A percentile compares a stretch with the other conserved stretches of the same genome.
Conservation (phyloP, 2,113 vertebrate genomes). For the Gopherus flavomarginatus region DNA sequence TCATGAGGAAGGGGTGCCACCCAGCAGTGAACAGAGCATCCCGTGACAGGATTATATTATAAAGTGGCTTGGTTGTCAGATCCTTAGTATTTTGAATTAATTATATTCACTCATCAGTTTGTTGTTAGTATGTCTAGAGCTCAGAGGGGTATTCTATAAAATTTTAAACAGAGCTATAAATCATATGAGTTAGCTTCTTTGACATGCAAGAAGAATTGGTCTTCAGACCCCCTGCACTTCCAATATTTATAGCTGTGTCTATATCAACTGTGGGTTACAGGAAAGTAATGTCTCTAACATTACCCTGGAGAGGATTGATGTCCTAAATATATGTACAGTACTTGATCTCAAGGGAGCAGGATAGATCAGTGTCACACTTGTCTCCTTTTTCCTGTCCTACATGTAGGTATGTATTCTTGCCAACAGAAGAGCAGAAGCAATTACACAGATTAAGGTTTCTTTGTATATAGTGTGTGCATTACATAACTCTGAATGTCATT, state of each 20-base stretch:
- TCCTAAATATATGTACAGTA: fast-evolving
- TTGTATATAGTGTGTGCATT: not conserved
- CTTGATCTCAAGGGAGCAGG: fast-evolving
- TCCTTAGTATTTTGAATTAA: not conserved
- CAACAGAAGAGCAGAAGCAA: fast-evolving
- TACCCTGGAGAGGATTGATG: fast-evolving
- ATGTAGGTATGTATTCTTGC: fast-evolving
- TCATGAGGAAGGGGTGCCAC: not conserved
- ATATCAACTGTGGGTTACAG: fast-evolving
- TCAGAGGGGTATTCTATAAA: not conserved
- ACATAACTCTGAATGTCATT: fast-evolving
- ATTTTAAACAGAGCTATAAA: not conserved
- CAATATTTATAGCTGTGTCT: not conserved
- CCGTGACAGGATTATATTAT: not conserved
- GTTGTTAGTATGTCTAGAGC: not conserved
- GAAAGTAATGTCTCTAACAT: not conserved
- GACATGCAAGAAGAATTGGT: not conserved
- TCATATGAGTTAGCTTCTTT: not conserved
- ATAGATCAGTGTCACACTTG: fast-evolving
- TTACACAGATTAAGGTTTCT: not conserved
- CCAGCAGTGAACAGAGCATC: not conserved
- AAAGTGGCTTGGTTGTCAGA: not conserved
- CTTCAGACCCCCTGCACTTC: fast-evolving
- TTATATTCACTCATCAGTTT: not conserved
- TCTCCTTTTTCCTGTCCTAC: fast-evolving